Evolutionary conservation across 2,797 vertebrate species (phyloP).

Genomic region (Aplochiton taeniatus): DNA sequence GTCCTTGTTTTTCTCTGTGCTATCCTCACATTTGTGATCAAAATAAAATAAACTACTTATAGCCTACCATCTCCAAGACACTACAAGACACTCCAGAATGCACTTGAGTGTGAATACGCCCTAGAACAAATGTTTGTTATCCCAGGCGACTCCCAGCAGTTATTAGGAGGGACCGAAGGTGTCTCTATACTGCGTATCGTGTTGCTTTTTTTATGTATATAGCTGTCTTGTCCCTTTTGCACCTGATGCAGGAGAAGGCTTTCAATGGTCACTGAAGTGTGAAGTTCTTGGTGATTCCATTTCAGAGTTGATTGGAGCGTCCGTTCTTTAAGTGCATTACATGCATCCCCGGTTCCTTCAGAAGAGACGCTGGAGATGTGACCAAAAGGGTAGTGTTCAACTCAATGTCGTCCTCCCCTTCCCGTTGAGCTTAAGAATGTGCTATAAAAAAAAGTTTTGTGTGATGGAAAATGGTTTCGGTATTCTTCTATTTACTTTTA

Average conservation of each 20-base stretch:
- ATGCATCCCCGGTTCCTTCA: too few species aligned
- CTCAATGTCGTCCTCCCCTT: conserved; percentile 41
- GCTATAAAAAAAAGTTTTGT: too few species aligned
- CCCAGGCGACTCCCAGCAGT: not conserved
- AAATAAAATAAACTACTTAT: too few species aligned
- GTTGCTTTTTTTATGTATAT: conserved; percentile 34
- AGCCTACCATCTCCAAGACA: too few species aligned
- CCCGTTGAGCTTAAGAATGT: not conserved
- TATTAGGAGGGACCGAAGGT: conserved; percentile 3
- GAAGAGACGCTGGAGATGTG: not conserved
- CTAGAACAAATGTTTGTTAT: not conserved
- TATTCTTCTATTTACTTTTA: conserved; percentile 32
- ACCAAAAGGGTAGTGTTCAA: conserved; percentile 47
- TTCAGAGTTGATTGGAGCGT: conserved; percentile 63
- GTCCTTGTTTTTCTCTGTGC: too few species aligned
- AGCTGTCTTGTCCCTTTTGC: conserved; percentile 44
- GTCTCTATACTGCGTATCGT: conserved; percentile 27
- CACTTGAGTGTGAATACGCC: too few species aligned
- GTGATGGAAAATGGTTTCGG: conserved; percentile 36
- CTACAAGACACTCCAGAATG: too few species aligned
- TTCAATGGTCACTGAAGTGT: conserved; percentile 62
- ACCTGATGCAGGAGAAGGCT: conserved; percentile 42
- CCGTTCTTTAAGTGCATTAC: conserved; percentile 52
- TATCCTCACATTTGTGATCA: too few species aligned
- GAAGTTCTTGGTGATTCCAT: conserved; percentile 69